phyloP scores from a whole-genome alignment of 2,113 vertebrate genomes.

The Pseudopodoces humilis region DNA sequence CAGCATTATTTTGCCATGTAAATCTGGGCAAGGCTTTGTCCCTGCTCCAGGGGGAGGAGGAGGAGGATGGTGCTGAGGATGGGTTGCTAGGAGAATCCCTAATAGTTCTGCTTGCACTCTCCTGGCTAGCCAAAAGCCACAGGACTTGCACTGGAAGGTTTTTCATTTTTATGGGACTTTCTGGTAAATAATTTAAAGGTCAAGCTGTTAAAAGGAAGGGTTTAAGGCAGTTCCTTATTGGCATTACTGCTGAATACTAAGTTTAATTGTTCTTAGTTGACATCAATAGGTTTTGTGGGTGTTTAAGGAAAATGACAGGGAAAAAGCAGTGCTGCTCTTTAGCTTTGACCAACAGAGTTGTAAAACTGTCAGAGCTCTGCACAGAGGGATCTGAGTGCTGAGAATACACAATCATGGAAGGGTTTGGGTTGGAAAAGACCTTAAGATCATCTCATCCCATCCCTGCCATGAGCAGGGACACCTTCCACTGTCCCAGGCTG shows the following conservation, averaged over 20 bases:
- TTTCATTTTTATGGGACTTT: constrained; percentile 32
- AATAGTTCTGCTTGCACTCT: background rate
- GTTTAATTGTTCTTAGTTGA: background rate
- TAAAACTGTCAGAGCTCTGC: background rate
- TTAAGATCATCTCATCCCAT: background rate
- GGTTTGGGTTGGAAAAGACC: background rate
- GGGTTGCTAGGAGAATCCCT: constrained; percentile 30
- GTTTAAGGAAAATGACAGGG: background rate
- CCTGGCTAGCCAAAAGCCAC: background rate
- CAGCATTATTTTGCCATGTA: background rate
- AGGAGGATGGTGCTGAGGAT: constrained; percentile 9
- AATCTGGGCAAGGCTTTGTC: background rate
- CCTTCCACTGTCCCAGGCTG: background rate
- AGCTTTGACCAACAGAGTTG: background rate
- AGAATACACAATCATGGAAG: background rate
- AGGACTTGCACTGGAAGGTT: background rate
- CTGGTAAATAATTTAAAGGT: constrained; percentile 41
- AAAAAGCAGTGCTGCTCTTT: background rate
- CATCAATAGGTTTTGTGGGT: background rate
- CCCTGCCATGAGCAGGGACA: background rate
- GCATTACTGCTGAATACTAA: background rate
- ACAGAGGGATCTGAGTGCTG: background rate
- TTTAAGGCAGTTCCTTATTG: background rate
- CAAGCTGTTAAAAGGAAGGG: background rate
- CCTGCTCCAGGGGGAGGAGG: background rate